phyloP scores from a whole-genome alignment of 2,113 vertebrate genomes.

The Trochalopteron elliotii region DNA sequence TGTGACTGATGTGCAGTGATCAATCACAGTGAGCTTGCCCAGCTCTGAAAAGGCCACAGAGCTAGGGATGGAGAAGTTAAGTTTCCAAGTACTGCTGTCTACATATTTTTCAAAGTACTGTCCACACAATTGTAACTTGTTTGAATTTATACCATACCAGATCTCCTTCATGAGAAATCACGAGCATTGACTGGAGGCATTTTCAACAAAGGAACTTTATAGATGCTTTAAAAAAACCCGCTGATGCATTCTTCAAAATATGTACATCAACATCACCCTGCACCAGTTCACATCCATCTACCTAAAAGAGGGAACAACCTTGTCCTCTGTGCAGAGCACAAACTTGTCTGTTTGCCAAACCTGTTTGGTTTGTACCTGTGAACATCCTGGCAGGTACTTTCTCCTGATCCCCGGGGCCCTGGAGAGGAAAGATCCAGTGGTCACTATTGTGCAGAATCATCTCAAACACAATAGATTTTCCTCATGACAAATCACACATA shows the following conservation, averaged over 20 bases:
- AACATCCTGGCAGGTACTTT: constrained; percentile 30
- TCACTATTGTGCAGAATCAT: constrained; percentile 63
- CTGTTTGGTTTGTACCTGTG: constrained; percentile 25
- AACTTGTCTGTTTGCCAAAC: constrained; percentile 5
- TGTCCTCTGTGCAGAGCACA: neutral
- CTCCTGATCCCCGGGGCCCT: neutral
- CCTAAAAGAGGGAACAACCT: neutral
- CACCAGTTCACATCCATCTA: neutral
- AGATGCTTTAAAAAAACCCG: neutral
- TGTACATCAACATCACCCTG: neutral
- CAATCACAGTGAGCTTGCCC: neutral
- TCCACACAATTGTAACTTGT: neutral
- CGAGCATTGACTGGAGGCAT: neutral
- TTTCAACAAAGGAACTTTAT: neutral
- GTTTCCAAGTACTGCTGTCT: neutral
- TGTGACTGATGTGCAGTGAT: constrained; percentile 17
- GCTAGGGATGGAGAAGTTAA: neutral
- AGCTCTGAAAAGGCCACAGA: neutral
- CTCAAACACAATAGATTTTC: constrained; percentile 71
- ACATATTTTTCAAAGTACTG: neutral
- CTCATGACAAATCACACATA: constrained; percentile 72
- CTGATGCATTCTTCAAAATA: neutral
- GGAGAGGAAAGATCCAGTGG: constrained; percentile 6
- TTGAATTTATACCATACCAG: neutral
- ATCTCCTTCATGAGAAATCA: neutral